phyloP scores from a whole-genome alignment of 2,888 invertebrate genomes.

The Macropis europaea region DNA sequence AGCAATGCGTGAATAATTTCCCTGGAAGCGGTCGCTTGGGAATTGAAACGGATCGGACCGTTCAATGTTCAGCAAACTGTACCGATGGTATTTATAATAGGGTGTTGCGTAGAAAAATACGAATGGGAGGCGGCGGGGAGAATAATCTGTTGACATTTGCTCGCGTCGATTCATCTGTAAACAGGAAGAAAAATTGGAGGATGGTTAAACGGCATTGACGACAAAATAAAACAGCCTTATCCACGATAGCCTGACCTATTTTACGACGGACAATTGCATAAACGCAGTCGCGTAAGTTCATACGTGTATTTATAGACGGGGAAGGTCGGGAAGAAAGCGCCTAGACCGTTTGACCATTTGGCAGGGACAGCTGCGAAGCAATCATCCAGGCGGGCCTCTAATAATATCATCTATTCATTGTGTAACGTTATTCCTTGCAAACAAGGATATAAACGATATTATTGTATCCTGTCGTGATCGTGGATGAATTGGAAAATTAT shows the following conservation, averaged over 20 bases:
- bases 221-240: slow-evolving; percentile 54
- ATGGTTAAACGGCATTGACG: slow-evolving; percentile 44
- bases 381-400: slow-evolving; percentile 64
- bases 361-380: slow-evolving; percentile 64
- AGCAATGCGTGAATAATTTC: too few relatives aligned
- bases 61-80: too few relatives aligned
- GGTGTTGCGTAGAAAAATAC: neutral
- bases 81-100: too few relatives aligned
- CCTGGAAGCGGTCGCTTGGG: too few relatives aligned
- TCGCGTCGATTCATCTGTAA: slow-evolving; percentile 11
- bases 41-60: too few relatives aligned
- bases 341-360: slow-evolving; percentile 67
- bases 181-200: slow-evolving; percentile 44
- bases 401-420: slow-evolving; percentile 61
- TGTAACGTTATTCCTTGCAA: slow-evolving; percentile 56
- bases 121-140: neutral
- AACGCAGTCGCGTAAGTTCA: slow-evolving; percentile 61
- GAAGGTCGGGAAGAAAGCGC: slow-evolving; percentile 68
- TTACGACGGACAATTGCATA: slow-evolving; percentile 64
- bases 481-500: slow-evolving; percentile 16
- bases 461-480: neutral
- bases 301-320: slow-evolving; percentile 63
- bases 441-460: slow-evolving; percentile 39
- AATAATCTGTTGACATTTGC: slow-evolving; percentile 22
- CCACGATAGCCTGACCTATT: slow-evolving; percentile 59